Conservation (phyloP, 1,140 invertebrate species). For the Megathymus violae region DNA sequence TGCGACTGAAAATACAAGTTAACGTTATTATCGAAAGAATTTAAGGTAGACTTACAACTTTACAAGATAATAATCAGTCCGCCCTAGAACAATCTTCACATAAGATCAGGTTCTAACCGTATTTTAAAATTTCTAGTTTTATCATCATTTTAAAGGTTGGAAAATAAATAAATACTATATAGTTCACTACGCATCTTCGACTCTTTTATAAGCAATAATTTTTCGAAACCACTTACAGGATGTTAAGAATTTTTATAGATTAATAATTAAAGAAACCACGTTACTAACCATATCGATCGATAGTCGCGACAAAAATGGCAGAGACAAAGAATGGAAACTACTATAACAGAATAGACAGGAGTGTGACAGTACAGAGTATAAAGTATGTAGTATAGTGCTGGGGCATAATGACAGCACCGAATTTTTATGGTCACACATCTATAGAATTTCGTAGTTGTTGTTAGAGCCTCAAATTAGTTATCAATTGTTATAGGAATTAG, state of each 20-base stretch:
- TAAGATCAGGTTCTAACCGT: constrained; percentile 82
- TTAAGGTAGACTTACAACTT: background rate
- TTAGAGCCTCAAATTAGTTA: no score
- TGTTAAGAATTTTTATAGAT: constrained; percentile 40
- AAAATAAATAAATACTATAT: constrained; percentile 2
- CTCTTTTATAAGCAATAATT: constrained; percentile 12
- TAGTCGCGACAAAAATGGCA: constrained; percentile 75
- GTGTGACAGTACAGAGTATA: no score
- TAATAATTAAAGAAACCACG: constrained; percentile 7
- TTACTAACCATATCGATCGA: constrained; percentile 67
- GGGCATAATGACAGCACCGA: no score
- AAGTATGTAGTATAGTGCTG: no score
- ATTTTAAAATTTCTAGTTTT: constrained; percentile 57
- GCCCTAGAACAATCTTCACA: constrained; percentile 81
- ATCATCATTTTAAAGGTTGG: constrained; percentile 63
- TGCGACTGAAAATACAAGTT: constrained; percentile 99
- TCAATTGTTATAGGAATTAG: no score
- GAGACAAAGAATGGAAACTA: no score
- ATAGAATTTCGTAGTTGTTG: no score
- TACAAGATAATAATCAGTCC: constrained; percentile 63
- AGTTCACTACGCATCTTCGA: background rate
- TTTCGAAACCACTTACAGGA: constrained; percentile 35
- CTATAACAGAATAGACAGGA: no score
- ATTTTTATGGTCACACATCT: no score
- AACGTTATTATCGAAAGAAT: background rate